These are phyloP conservation scores for Drosophila kurseongensis DNA, from an alignment of 1,140 invertebrate genomes.

Conservation along the genomic window DNA sequence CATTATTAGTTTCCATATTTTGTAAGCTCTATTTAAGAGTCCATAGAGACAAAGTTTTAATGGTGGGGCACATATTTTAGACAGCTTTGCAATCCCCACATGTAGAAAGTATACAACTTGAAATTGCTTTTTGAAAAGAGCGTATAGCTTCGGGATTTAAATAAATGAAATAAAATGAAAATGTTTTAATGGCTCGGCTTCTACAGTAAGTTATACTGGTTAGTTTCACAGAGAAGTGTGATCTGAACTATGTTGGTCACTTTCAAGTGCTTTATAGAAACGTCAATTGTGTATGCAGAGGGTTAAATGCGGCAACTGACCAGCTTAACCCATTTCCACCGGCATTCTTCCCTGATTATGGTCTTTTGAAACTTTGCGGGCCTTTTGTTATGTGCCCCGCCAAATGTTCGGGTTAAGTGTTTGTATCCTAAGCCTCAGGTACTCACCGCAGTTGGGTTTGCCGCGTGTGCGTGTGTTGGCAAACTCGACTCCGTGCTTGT, in stretches of 20 bases:
- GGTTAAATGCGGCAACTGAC: conserved; percentile 21
- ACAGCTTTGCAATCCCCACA: too few relatives aligned
- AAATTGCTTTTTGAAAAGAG: too few relatives aligned
- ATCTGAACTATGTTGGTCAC: neutral
- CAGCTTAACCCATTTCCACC: conserved; percentile 28
- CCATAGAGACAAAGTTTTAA: too few relatives aligned
- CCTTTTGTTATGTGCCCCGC: conserved; percentile 20
- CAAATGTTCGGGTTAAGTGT: conserved; percentile 50
- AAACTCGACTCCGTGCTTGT: conserved; percentile 95
- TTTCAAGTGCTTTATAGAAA: conserved; percentile 1
- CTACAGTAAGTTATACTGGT: neutral
- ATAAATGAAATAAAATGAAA: too few relatives aligned
- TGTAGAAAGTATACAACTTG: too few relatives aligned
- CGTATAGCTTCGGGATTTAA: too few relatives aligned
- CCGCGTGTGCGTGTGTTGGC: conserved; percentile 92
- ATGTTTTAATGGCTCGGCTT: neutral
- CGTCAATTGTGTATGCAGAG: neutral
- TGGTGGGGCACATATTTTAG: too few relatives aligned
- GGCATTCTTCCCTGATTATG: conserved; percentile 9
- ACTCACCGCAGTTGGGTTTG: conserved; percentile 94
- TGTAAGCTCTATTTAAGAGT: too few relatives aligned
- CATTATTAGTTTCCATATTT: too few relatives aligned
- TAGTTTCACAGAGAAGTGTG: neutral
- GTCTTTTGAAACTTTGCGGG: conserved; percentile 23
- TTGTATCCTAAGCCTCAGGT: conserved; percentile 11